Conservation (phyloP, 2,888 invertebrate genomes). For the Scotopteryx bipunctaria region DNA sequence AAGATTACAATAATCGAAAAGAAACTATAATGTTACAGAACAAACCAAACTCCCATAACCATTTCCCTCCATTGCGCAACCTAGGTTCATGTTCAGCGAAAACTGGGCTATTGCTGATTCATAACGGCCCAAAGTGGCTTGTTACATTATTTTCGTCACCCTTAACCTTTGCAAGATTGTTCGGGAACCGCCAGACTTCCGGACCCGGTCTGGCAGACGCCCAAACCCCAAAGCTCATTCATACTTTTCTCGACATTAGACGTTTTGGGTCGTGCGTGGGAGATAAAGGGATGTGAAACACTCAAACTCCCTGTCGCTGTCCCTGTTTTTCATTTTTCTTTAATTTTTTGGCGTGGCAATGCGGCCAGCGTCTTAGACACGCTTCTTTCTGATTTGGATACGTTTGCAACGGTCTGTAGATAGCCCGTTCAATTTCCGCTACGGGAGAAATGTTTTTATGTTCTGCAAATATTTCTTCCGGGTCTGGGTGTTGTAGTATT, state of each 20-base stretch:
- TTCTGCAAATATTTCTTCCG: too few relatives aligned
- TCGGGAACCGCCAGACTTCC: constrained; percentile 32
- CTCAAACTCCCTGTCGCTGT: not conserved
- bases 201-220: constrained; percentile 29
- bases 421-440: too few relatives aligned
- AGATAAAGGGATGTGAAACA: constrained; percentile 13
- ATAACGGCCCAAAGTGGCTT: constrained; percentile 50
- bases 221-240: constrained; percentile 34
- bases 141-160: constrained; percentile 66
- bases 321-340: too few relatives aligned
- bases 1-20: not conserved
- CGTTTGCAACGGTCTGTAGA: too few relatives aligned
- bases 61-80: constrained; percentile 32
- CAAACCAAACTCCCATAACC: constrained; percentile 12
- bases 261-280: constrained; percentile 26
- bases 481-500: too few relatives aligned
- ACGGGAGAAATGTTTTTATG: too few relatives aligned
- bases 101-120: constrained; percentile 40
- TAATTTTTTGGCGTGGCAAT: too few relatives aligned
- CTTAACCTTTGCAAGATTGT: constrained; percentile 65
- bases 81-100: constrained; percentile 20
- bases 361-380: too few relatives aligned
- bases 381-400: too few relatives aligned
- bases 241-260: constrained; percentile 33
- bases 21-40: constrained; percentile 9